phyloP scores from a whole-genome alignment of 2,888 invertebrate genomes.

The Pedicia rivosa region DNA sequence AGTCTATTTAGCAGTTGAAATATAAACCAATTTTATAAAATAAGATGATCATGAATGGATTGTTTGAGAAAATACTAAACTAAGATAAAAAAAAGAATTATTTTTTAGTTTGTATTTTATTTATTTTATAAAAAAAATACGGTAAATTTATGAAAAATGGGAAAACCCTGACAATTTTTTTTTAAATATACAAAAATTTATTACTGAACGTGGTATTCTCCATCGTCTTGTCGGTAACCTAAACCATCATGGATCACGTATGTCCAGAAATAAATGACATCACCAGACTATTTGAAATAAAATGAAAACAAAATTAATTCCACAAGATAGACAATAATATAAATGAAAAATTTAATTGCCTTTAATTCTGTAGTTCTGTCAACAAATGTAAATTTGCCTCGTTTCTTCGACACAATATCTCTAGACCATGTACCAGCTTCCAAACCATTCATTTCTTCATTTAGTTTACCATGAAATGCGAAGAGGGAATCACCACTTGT shows the following conservation, averaged over 20 bases:
- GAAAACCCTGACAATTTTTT: too few relatives aligned
- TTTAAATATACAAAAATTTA: too few relatives aligned
- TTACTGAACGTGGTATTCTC: not conserved
- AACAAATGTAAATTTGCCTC: slow-evolving; percentile 49
- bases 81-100: too few relatives aligned
- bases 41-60: too few relatives aligned
- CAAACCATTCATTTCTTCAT: slow-evolving; percentile 50
- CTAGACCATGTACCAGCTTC: slow-evolving; percentile 49
- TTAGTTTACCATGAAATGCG: slow-evolving; percentile 60
- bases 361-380: slow-evolving; percentile 27
- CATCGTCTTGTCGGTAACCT: slow-evolving; percentile 47
- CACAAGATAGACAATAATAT: too few relatives aligned
- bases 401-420: slow-evolving; percentile 43
- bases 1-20: too few relatives aligned
- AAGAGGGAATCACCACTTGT: slow-evolving; percentile 51
- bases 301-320: not conserved
- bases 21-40: too few relatives aligned
- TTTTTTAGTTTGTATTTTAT: too few relatives aligned
- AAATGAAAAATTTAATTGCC: not conserved
- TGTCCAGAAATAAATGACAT: slow-evolving; percentile 59
- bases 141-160: too few relatives aligned
- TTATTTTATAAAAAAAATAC: too few relatives aligned
- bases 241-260: slow-evolving; percentile 52
- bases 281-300: slow-evolving; percentile 34
- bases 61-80: too few relatives aligned